Percentiles rank a stretch among this genome's conserved stretches.
These are phyloP conservation scores for Plagodis dolabraria DNA, from an alignment of 2,888 invertebrate genomes.

Conservation along the genomic window DNA sequence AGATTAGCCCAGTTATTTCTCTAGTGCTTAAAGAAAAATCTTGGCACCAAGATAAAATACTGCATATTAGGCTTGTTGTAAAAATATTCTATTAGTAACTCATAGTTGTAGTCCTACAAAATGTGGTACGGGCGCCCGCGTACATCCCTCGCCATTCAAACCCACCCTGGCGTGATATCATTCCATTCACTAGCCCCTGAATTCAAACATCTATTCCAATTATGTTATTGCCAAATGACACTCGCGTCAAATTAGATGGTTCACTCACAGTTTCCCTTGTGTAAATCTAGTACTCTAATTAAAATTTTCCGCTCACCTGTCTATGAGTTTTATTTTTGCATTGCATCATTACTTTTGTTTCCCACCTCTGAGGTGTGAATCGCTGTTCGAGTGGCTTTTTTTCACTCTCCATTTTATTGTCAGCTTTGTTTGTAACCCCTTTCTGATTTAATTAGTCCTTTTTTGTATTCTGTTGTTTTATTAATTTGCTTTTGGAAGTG, in stretches of 20 bases:
- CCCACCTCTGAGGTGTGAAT: constrained; percentile 81
- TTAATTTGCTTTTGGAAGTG: constrained; percentile 34
- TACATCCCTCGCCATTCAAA: constrained; percentile 55
- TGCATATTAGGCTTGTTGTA: too few species aligned
- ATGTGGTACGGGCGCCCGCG: constrained; percentile 28
- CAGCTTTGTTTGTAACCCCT: constrained; percentile 54
- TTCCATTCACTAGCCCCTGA: constrained; percentile 62
- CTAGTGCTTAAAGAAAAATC: too few species aligned
- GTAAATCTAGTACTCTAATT: constrained; percentile 76
- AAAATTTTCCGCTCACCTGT: constrained; percentile 74
- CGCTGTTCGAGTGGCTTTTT: constrained; percentile 60
- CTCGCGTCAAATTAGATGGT: constrained; percentile 73
- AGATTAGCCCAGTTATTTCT: too few species aligned
- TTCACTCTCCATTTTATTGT: constrained; percentile 50
- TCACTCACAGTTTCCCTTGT: constrained; percentile 67
- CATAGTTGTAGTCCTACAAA: constrained; percentile 39
- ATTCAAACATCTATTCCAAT: constrained; percentile 47
- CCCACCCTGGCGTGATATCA: constrained; percentile 62
- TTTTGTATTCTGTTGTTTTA: constrained; percentile 39
- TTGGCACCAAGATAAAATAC: too few species aligned
- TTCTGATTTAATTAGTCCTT: constrained; percentile 64
- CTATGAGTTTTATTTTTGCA: constrained; percentile 51
- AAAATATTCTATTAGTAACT: constrained; percentile 18
- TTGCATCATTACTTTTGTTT: constrained; percentile 69
- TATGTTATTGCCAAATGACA: constrained; percentile 67